Evolutionary conservation across 2,888 invertebrate species (phyloP), one percentile per base, ranked within the genome.

Genomic region (Mamestra brassicae): DNA sequence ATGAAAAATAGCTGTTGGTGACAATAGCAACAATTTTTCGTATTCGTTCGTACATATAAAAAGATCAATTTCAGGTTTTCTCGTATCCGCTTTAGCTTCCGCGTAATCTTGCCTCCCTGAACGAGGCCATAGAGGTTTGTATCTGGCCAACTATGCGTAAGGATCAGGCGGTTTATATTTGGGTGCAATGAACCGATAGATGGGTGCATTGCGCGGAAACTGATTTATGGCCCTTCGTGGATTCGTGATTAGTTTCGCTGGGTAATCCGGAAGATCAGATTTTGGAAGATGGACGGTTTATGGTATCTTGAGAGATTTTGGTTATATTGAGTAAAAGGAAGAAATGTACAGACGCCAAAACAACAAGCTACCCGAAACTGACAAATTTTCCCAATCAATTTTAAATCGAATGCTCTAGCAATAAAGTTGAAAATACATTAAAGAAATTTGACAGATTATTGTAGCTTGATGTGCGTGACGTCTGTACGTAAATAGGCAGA

Each of bases 181-280:
- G 57, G 38, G 84, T 84, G 85, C 85, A 86, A 64, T 87, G 87
- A 83, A 85, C 86, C 72, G 85, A 63, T 78, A 84, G 76, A 78
- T 81, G 76, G 84, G 74, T 86, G 85, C 88, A 86, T 81, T 76
- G 84, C 74, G 83, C 71, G 78, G 81, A 85, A 87, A 83, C 68
- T 82, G 84, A 87, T 86, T 85, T 83, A 76, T 83, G 68, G 71
- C 57, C 69, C 68, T 72, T 38, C 63, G 42, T 66, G 61, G 58
- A 75, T 76, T 70, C 7, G 62, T 80, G 76, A 83, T 80, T 77
- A 78, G 77, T 70, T 84, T 63, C 67, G 34, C 54, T 38, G 50
- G 45, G 63, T 78, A 74, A 78, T 80, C 64, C 45, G 17, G 69
- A 67, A 77, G 65, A 75, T 76, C 67, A 42, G 65, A 73, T 78